Evolutionary conservation across 2,888 invertebrate species (phyloP), one percentile per base, ranked within the genome.

Genomic region (Tenthredo amoena): DNA sequence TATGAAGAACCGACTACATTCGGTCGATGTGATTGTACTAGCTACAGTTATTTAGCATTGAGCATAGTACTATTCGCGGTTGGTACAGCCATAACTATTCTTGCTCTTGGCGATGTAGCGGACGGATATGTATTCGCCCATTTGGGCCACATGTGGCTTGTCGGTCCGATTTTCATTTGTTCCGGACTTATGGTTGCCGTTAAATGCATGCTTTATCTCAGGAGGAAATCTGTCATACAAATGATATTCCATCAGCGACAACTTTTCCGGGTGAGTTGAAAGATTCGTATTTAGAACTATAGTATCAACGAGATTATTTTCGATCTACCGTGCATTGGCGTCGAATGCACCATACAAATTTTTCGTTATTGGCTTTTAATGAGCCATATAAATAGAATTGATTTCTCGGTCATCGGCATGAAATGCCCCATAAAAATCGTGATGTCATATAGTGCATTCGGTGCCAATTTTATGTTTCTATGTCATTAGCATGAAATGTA

Each of bases 171-270:
- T 91, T 96, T 96, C 91, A 95, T 96, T 91, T 95, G 96, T 93
- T 96, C 96, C 87, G 96, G 96, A 88, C 95, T 96, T 93, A 96
- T 96, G 96, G 95, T 96, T 84, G 96, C 96, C 72, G 95, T 96
- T n/a, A 96, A 96, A 91, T 96, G 96, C 90, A 95, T 96, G 94
- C 92, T 96, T 79, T 96, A 96, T 92, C 93, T 96, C 87, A 94
- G 96, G 88, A 94, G 95, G 91, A 96, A 96, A 91, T 96, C 96
- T 90, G 95, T 96, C 65, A 95, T 96, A 88, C 95, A 96, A 92
- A 95, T 96, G 95, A 94, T 96, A 79, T 94, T 95, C 72, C 95
- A 95, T 88, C 96, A 96, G 89, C 94, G 95, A 87, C 95, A 95
- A 86, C 94, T 96, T 87, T 95, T 96, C 86, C 94, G 95, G 93